These are phyloP conservation scores for Oreochromis grahami DNA, from an alignment of 2,797 vertebrate species.

Conservation along the genomic window DNA sequence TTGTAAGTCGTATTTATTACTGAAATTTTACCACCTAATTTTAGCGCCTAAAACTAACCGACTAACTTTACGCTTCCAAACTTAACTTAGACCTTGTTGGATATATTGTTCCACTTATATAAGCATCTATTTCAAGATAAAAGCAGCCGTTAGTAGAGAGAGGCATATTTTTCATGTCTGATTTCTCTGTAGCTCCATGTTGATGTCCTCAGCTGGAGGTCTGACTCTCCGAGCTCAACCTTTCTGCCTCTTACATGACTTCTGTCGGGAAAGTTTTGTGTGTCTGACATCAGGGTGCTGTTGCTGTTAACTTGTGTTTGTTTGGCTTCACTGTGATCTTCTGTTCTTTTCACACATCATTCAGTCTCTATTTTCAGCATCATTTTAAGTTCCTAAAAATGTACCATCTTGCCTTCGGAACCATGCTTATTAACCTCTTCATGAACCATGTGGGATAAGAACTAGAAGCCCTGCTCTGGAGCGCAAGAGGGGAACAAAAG, in stretches of 20 bases:
- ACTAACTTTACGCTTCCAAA: not conserved
- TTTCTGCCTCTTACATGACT: not conserved
- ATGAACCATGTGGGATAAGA: not conserved
- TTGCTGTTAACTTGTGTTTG: not conserved
- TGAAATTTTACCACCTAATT: not conserved
- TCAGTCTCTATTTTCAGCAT: not conserved
- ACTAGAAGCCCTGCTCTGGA: not conserved
- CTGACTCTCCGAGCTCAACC: not conserved
- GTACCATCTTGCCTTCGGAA: not conserved
- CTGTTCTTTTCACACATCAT: not conserved
- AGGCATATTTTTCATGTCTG: not conserved
- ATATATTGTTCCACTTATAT: not conserved
- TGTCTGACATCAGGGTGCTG: not conserved
- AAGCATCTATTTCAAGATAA: not conserved
- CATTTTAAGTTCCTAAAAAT: not conserved
- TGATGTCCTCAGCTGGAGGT: not conserved
- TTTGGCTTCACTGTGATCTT: not conserved
- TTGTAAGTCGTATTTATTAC: not conserved
- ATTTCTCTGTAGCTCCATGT: not conserved
- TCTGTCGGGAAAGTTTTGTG: not conserved
- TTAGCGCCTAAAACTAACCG: not conserved
- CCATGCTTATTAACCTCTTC: conserved; percentile 1
- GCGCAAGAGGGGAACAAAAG: not conserved
- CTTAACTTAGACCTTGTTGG: not conserved
- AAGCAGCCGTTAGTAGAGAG: not conserved